Evolutionary conservation across 2,888 invertebrate genomes (phyloP).

Genomic region (Andrena camellia): DNA sequence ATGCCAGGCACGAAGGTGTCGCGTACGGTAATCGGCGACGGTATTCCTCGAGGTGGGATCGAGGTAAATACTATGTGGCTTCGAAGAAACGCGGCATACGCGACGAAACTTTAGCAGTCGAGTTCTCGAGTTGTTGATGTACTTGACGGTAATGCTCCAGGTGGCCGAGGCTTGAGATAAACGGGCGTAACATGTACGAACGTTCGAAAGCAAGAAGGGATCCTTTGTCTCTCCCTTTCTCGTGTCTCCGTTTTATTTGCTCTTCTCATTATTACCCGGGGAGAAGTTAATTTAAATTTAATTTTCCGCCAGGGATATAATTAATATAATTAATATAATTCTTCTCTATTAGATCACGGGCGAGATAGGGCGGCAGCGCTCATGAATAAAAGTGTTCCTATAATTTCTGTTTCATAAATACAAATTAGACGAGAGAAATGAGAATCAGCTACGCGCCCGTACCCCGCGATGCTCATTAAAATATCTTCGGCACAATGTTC

Average conservation of each 20-base stretch:
- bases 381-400: constrained; percentile 60
- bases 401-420: constrained; percentile 59
- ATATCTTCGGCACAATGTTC: constrained; percentile 48
- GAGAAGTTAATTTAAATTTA: constrained; percentile 44
- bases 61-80: background rate
- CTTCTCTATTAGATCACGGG: constrained; percentile 48
- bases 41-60: constrained; percentile 58
- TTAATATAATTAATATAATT: constrained; percentile 60
- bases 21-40: constrained; percentile 60
- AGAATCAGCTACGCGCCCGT: constrained; percentile 19
- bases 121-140: background rate
- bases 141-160: background rate
- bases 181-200: background rate
- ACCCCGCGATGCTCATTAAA: constrained; percentile 44
- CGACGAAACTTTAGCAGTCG: background rate
- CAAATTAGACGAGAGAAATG: constrained; percentile 50
- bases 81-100: background rate
- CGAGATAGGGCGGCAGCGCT: constrained; percentile 35
- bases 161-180: background rate
- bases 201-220: background rate
- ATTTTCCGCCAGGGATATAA: constrained; percentile 48
- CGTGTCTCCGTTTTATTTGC: too few species aligned
- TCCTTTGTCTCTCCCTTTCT: background rate
- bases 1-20: constrained; percentile 68
- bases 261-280: background rate